Evolutionary conservation across 2,797 vertebrate genomes (phyloP), one percentile per base, ranked within the genome.

Genomic region (Dryobates pubescens): DNA sequence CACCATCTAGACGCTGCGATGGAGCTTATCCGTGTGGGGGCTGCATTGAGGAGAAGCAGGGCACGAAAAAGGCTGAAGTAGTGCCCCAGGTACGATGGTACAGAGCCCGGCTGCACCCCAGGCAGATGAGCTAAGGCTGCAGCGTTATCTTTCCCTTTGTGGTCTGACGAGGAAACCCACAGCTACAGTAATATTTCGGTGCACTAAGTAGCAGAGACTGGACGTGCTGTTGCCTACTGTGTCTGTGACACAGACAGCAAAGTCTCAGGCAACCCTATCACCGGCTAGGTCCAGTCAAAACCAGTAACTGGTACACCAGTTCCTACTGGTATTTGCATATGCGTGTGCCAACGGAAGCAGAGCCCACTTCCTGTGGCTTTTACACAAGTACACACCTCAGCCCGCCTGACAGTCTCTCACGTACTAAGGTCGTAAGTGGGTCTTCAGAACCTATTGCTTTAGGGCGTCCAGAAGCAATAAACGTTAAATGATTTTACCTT

Each of bases 231-330:
- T 1, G 34, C 47, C 43, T 29, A 10, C 7, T 7, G 5, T 1
- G 8, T 11, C 12, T 7, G 2, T 22, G 23, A 53, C 1, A 6
- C 43, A 15, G 51, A 29, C 56, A 23, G 68, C 27, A 0, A 7
- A 22, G 49, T 13, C 68, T 38, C 12, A 0, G n/a, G n/a, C 3
- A 1, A 23, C 29, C 10, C 0, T 19, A 0, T 9, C 17, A 1
- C 17, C 2, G 34, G 20, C 29, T 24, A 4, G 18, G 43, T 16
- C 4, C 71, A 2, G 64, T 6, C 23, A 2, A 3, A 72, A 30
- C 3, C 2, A 22, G 49, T 51, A 10, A 17, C 13, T 7, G 17
- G 4, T 15, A 1, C 6, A 17, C 3, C 74, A 4, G n/a, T 9
- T 38, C 57, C 5, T 51, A 8, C 17, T 1, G 13, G 3, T 7